These are phyloP conservation scores for Eriocheir sinensis DNA, from an alignment of 1,140 invertebrate species.

Conservation along the genomic window DNA sequence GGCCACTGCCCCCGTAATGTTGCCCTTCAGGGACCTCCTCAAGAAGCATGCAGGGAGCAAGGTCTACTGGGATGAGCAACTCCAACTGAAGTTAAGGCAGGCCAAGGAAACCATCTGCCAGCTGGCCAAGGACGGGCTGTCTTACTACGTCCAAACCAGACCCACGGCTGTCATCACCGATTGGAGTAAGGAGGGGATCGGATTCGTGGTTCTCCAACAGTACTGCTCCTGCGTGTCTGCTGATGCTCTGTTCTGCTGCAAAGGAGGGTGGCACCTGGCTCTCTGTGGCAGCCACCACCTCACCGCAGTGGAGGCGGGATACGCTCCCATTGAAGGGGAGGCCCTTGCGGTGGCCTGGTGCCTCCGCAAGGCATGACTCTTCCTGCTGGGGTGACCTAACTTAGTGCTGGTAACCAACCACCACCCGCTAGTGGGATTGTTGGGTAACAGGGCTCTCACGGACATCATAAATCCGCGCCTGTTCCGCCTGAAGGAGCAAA, in stretches of 20 bases:
- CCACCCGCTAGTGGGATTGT: not conserved
- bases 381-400: conserved; percentile 25
- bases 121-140: conserved; percentile 33
- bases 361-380: not conserved
- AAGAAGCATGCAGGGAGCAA: not conserved
- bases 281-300: conserved; percentile 38
- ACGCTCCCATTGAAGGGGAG: conserved; percentile 34
- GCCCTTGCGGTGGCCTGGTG: conserved; percentile 44
- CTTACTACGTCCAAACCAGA: conserved; percentile 17
- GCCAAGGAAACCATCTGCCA: conserved; percentile 27
- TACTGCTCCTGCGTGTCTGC: conserved; percentile 15
- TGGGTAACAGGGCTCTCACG: conserved; percentile 30
- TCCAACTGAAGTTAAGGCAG: not conserved
- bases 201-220: conserved; percentile 40
- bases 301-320: not conserved
- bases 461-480: conserved; percentile 29
- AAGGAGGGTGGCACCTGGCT: conserved; percentile 10
- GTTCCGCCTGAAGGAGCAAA: conserved; percentile 25
- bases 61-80: conserved; percentile 25
- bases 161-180: not conserved
- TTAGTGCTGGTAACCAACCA: conserved; percentile 10
- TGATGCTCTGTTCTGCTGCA: conserved; percentile 36
- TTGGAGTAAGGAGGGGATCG: conserved; percentile 20
- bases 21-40: not conserved
- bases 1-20: not conserved